These are phyloP conservation scores for Lanius ludovicianus DNA, from an alignment of 2,113 vertebrate genomes.

Conservation along the genomic window DNA sequence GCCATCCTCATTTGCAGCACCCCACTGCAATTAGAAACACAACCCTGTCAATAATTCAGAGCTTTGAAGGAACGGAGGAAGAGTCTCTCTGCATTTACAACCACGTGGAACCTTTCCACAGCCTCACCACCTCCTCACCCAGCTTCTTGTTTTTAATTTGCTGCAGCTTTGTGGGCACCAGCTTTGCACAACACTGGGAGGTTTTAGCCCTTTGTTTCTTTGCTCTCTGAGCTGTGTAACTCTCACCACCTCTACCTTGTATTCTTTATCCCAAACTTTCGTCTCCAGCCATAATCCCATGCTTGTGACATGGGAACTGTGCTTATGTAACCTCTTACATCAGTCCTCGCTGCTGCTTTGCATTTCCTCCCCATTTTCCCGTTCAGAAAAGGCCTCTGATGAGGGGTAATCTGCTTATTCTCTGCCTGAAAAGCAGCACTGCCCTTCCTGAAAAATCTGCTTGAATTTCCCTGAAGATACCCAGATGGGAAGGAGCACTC, in stretches of 20 bases:
- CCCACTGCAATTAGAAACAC: not conserved
- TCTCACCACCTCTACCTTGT: not conserved
- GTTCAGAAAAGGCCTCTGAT: not conserved
- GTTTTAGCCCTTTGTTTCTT: not conserved
- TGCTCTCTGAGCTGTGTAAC: not conserved
- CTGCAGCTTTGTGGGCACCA: not conserved
- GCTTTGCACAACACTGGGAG: accelerated
- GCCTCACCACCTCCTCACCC: not conserved
- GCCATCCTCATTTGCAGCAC: not conserved
- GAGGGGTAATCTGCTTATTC: not conserved
- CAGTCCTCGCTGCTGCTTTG: not conserved
- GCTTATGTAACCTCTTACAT: not conserved
- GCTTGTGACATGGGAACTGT: not conserved
- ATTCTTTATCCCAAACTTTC: not conserved
- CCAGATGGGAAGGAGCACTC: not conserved
- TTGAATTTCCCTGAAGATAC: accelerated
- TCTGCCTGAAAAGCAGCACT: not conserved
- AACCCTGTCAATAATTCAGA: not conserved
- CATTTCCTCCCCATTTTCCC: not conserved
- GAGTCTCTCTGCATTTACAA: not conserved
- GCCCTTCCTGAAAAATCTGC: not conserved
- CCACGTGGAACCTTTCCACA: not conserved
- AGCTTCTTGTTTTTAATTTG: not conserved
- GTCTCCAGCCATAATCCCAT: accelerated
- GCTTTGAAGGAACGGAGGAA: not conserved